Evolutionary conservation across 2,113 vertebrate genomes (phyloP).

Genomic region (Silurus asotus): DNA sequence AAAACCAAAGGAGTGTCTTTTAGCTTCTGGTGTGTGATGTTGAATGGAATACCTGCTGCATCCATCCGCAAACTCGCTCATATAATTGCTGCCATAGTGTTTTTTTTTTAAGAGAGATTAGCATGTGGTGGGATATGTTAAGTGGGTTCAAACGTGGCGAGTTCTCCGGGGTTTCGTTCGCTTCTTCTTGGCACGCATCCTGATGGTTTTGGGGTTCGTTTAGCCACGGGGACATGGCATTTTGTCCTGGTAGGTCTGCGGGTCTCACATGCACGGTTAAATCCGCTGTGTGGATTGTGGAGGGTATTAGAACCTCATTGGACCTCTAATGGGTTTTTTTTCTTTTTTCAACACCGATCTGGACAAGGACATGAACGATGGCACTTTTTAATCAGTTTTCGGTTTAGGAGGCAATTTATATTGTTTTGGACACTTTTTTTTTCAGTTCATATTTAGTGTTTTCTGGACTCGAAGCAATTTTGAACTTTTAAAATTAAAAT

Average conservation of each 20-base stretch:
- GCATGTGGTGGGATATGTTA: constrained; percentile 45
- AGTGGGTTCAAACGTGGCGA: neutral
- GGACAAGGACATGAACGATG: neutral
- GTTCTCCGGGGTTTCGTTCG: constrained; percentile 22
- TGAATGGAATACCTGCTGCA: constrained; percentile 42
- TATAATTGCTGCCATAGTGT: constrained; percentile 48
- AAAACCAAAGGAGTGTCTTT: constrained; percentile 7
- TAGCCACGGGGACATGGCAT: neutral
- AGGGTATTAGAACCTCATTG: neutral
- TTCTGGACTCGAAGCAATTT: neutral
- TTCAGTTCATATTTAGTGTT: neutral
- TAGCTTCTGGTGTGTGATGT: constrained; percentile 10
- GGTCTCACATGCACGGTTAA: neutral
- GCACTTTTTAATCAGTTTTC: neutral
- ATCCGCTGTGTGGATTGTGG: neutral
- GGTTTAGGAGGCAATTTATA: neutral
- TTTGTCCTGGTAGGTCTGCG: constrained; percentile 2
- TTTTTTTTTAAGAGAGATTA: constrained; percentile 46
- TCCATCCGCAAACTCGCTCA: constrained; percentile 46
- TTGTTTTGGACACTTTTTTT: neutral
- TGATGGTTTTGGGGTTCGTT: constrained; percentile 29
- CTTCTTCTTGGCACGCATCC: neutral
- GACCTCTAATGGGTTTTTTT: neutral
- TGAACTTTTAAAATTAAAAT: neutral
- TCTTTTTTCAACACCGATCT: neutral